Evolutionary conservation across 37 sponge, comb jelly and placozoan genomes (phyloP).

Genomic region (Crambe crambe): DNA sequence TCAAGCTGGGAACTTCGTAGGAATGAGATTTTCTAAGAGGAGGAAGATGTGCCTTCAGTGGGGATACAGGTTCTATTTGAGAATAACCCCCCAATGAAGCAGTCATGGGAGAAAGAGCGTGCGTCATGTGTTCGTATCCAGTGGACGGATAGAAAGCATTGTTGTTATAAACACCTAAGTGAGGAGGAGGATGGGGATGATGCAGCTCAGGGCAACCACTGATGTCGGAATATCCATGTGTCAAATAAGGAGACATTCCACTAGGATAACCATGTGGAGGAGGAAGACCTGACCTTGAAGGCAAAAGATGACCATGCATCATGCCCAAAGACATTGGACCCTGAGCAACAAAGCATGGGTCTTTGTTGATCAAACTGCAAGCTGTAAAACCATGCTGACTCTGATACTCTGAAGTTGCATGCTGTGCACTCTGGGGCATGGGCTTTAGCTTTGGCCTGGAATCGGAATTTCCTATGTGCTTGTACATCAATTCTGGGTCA

Average conservation of each 20-base stretch:
- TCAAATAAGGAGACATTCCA: neutral
- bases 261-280: neutral
- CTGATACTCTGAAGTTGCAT: slow-evolving; percentile 24
- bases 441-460: slow-evolving; percentile 68
- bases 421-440: slow-evolving; percentile 45
- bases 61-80: neutral
- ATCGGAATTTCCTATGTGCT: slow-evolving; percentile 56
- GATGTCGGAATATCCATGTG: slow-evolving; percentile 1
- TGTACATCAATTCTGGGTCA: slow-evolving; percentile 71
- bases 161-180: neutral
- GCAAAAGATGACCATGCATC: slow-evolving; percentile 1
- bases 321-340: slow-evolving; percentile 17
- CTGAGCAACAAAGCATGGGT: slow-evolving; percentile 16
- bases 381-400: neutral
- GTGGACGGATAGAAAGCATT: neutral
- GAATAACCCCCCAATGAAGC: slow-evolving; percentile 6
- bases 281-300: neutral
- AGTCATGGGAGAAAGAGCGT: neutral
- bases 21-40: neutral
- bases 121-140: neutral
- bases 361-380: neutral
- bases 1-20: neutral
- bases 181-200: neutral
- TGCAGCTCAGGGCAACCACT: neutral
- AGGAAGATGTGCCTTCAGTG: neutral